phyloP scores from a whole-genome alignment of 2,797 vertebrate species.

The Danio jaintianensis region DNA sequence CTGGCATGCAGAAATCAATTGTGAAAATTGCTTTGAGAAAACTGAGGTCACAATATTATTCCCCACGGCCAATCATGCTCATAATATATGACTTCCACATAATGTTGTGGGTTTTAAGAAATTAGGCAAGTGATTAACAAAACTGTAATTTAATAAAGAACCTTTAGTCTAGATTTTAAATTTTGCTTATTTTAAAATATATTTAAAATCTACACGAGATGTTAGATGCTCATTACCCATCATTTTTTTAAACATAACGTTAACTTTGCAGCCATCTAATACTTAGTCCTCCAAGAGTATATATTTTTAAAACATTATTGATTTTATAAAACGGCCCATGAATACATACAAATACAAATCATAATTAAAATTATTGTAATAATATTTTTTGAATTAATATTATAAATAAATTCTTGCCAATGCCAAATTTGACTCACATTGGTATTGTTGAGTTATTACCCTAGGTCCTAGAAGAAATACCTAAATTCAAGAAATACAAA shows the following conservation, averaged over 20 bases:
- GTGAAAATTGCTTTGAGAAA: conserved; percentile 55
- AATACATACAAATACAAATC: too few species aligned
- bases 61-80: conserved; percentile 37
- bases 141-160: neutral
- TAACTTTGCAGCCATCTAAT: neutral
- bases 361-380: too few species aligned
- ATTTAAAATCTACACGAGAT: neutral
- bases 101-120: conserved; percentile 38
- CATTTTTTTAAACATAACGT: neutral
- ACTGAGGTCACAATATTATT: conserved; percentile 56
- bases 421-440: too few species aligned
- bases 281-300: neutral
- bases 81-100: conserved; percentile 50
- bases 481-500: too few species aligned
- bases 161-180: neutral
- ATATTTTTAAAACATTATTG: neutral
- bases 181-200: neutral
- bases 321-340: neutral
- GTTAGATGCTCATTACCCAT: neutral
- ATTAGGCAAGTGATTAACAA: conserved; percentile 26
- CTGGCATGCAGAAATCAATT: conserved; percentile 55
- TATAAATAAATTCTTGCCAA: too few species aligned
- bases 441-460: too few species aligned
- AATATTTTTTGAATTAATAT: too few species aligned
- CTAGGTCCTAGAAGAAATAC: too few species aligned